Evolutionary conservation across 2,888 invertebrate species (phyloP), one percentile per base, ranked within the genome.

Genomic region (Apocheima hispidaria): DNA sequence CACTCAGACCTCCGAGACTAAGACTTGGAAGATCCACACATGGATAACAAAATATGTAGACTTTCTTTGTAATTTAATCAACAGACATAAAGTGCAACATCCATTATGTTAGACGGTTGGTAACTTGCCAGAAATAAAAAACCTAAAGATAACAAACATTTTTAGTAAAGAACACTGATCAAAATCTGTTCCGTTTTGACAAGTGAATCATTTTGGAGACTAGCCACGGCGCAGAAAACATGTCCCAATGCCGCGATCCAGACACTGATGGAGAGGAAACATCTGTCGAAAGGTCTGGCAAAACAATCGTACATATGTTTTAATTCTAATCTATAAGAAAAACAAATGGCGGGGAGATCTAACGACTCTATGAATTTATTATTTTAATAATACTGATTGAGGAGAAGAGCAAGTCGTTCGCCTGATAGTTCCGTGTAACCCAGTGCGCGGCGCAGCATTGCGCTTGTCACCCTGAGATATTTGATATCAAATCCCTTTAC

Each of bases 191-290:
- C 55, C 69, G 48, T 68, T 54, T 67, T 54, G 49, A 61, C 52
- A 65, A 57, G 64, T 66, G 57, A 76, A 65, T 73, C 43, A 70
- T 70, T 68, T 69, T 72, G 61, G 74, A 71, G 53, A 60, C 52
- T 41, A 68, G 74, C 66, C 69, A 73, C 57, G 49, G 54, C 57
- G 64, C 62, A 63, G 52, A 64, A 69, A 69, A 63, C 60, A 64
- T 68, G 70, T 71, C 69, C 71, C 68, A 73, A 65, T 63, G 60
- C 59, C 54, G 54, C 38, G 57, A 63, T 46, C 62, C 61, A 63
- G 63, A 65, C 54, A 54, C 23, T 66, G 58, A 53, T 35, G 28
- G 28, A 52, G 60, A 36, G 41, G 55, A 65, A 72, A 71, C 66
- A 72, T 70, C 60, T 69, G 68, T 67, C 63, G 38, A 52, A 56